These are phyloP conservation scores for Luperina nickerlii DNA, from an alignment of 2,888 invertebrate species.

Conservation along the genomic window DNA sequence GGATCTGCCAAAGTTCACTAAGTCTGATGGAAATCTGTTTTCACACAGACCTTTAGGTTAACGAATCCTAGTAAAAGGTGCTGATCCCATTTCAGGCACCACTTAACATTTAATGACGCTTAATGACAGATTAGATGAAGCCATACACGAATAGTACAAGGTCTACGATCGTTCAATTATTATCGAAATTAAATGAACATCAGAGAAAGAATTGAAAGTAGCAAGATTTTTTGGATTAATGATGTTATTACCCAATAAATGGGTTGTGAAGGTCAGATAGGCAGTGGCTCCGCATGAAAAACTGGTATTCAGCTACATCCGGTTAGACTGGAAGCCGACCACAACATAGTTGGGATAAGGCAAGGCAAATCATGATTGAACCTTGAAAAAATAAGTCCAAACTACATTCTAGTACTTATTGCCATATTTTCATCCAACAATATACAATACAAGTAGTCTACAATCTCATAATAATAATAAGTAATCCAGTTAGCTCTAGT, in stretches of 20 bases:
- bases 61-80: neutral
- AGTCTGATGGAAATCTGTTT: neutral
- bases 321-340: neutral
- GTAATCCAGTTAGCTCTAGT: slow-evolving; percentile 38
- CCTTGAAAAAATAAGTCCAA: neutral
- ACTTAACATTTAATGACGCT: slow-evolving; percentile 9
- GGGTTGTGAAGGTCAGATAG: neutral
- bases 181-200: neutral
- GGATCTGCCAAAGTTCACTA: neutral
- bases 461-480: slow-evolving; percentile 1
- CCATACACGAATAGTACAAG: slow-evolving; percentile 11
- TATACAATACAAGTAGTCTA: neutral
- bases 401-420: too few species aligned
- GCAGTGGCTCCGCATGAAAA: neutral
- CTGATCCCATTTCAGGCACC: neutral
- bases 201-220: neutral
- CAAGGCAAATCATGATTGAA: neutral
- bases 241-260: too few species aligned
- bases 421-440: neutral
- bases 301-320: neutral
- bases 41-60: neutral
- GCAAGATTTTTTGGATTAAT: neutral
- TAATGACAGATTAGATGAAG: slow-evolving; percentile 18
- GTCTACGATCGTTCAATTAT: neutral
- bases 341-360: neutral